Conservation (phyloP, 23 tunicate species). For the Styela clava region DNA sequence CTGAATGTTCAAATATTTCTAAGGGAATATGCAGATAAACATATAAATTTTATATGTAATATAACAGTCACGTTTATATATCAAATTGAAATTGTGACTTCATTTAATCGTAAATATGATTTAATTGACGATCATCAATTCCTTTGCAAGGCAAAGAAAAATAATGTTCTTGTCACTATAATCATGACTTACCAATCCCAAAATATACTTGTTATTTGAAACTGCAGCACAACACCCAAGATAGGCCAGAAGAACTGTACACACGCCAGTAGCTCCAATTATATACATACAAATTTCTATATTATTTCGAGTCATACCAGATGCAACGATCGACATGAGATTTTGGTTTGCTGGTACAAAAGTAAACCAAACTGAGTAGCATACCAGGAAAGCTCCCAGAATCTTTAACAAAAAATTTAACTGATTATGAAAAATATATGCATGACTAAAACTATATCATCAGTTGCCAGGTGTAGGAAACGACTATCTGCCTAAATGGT, state of each 20-base stretch:
- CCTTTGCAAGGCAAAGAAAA: too few relatives aligned
- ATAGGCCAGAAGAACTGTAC: slow-evolving; percentile 36
- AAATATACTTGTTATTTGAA: slow-evolving; percentile 65
- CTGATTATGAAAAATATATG: not conserved
- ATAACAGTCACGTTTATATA: too few relatives aligned
- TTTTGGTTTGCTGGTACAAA: slow-evolving; percentile 60
- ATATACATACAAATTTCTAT: slow-evolving; percentile 22
- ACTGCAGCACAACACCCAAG: slow-evolving; percentile 71
- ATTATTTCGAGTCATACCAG: slow-evolving; percentile 36
- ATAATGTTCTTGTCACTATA: too few relatives aligned
- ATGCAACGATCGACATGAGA: slow-evolving; percentile 37
- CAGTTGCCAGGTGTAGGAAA: not conserved
- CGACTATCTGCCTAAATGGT: too few relatives aligned
- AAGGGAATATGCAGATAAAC: too few relatives aligned
- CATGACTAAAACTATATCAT: not conserved
- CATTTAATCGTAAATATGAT: too few relatives aligned
- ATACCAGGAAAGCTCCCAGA: slow-evolving; percentile 42
- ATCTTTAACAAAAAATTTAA: slow-evolving; percentile 8
- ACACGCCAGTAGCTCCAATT: slow-evolving; percentile 21
- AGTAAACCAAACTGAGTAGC: slow-evolving; percentile 46
- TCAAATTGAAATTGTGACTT: too few relatives aligned
- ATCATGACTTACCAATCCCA: slow-evolving; percentile 69
- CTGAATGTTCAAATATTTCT: too few relatives aligned
- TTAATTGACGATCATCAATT: too few relatives aligned
- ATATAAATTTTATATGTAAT: too few relatives aligned